A percentile compares a stretch with the other conserved stretches of the same genome.
Evolutionary conservation across 2,888 invertebrate genomes (phyloP).

Genomic region (Melikaiella ostensackeni): DNA sequence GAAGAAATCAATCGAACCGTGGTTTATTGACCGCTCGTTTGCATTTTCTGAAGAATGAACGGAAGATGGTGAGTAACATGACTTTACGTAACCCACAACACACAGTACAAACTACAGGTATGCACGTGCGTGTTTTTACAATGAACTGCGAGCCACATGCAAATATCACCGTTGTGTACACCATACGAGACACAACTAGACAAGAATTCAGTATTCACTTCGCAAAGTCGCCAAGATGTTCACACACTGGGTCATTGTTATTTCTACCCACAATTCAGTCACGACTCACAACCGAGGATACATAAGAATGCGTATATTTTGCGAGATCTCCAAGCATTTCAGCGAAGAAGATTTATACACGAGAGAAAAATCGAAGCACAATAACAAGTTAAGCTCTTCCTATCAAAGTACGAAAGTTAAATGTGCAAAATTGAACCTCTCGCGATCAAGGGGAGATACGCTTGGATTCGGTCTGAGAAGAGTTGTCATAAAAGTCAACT

Average conservation of each 20-base stretch:
- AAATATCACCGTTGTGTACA: conserved; percentile 7
- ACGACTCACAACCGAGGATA: not conserved
- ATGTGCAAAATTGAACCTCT: too few species aligned
- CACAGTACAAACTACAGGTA: not conserved
- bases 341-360: too few species aligned
- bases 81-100: not conserved
- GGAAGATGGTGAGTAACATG: not conserved
- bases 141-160: conserved; percentile 8
- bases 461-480: too few species aligned
- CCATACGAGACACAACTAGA: not conserved
- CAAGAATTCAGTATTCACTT: conserved; percentile 4
- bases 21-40: not conserved
- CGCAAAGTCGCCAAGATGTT: not conserved
- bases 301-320: not conserved
- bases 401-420: too few species aligned
- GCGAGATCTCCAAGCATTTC: not conserved
- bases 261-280: not conserved
- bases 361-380: too few species aligned
- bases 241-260: not conserved
- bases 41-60: not conserved
- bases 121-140: not conserved
- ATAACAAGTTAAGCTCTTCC: too few species aligned
- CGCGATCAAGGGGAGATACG: too few species aligned
- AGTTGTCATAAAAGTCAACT: too few species aligned
- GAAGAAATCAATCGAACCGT: not conserved